Conservation (phyloP, 2,797 vertebrate species). For the Thalassophryne amazonica region DNA sequence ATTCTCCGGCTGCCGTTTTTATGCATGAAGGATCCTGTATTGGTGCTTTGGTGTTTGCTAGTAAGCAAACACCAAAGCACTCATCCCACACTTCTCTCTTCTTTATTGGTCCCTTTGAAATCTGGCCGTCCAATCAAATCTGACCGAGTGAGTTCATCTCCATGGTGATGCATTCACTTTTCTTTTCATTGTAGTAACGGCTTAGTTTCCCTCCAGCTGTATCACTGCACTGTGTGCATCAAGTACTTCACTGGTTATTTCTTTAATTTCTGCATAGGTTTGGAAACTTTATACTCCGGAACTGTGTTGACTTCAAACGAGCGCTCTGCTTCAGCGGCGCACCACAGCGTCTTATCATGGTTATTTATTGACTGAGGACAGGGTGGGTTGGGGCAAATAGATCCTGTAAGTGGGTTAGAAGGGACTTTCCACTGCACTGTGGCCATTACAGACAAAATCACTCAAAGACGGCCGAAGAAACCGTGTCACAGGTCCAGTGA, state of each 20-base stretch:
- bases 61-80: background rate
- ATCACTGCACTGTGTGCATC: background rate
- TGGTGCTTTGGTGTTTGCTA: no score
- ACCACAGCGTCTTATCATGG: no score
- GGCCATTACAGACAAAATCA: background rate
- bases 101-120: constrained; percentile 33
- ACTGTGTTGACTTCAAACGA: background rate
- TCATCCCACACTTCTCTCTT: background rate
- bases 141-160: constrained; percentile 11
- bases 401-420: background rate
- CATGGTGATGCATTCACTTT: constrained; percentile 13
- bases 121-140: constrained; percentile 37
- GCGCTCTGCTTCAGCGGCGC: background rate
- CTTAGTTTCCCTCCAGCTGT: background rate
- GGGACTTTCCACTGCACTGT: background rate
- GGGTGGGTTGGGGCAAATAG: background rate
- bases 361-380: constrained; percentile 4
- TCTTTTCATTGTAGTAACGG: background rate
- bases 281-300: no score
- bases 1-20: constrained; percentile 4
- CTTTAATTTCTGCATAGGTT: background rate
- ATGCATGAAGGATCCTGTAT: background rate
- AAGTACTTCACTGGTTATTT: background rate
- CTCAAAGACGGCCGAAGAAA: no score
- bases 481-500: no score